Evolutionary conservation across 2,888 invertebrate genomes (phyloP).

Genomic region (Archaeoteleia sp.): DNA sequence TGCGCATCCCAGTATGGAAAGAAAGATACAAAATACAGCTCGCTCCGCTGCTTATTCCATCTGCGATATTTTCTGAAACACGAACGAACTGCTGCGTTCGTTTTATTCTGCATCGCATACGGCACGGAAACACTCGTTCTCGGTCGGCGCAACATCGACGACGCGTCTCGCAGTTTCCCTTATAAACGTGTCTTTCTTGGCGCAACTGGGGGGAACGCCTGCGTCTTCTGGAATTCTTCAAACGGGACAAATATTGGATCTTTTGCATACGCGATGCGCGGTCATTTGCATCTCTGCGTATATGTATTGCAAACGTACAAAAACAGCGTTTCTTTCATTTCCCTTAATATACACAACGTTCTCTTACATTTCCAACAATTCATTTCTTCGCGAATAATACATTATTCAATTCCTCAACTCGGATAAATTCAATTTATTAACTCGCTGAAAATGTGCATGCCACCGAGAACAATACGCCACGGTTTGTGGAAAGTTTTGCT

Average conservation of each 20-base stretch:
- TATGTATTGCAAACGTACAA: neutral
- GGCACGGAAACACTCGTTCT: constrained; percentile 2
- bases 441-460: too few species aligned
- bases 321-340: too few species aligned
- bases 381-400: too few species aligned
- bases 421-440: too few species aligned
- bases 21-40: neutral
- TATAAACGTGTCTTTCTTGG: too few species aligned
- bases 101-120: neutral
- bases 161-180: too few species aligned
- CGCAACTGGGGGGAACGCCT: too few species aligned
- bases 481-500: too few species aligned
- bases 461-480: too few species aligned
- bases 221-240: constrained; percentile 19
- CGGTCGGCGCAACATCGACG: constrained; percentile 6
- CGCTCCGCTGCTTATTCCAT: constrained; percentile 3
- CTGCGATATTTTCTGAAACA: constrained; percentile 4
- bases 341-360: too few species aligned
- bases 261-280: constrained; percentile 42
- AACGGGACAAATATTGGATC: constrained; percentile 41
- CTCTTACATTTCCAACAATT: too few species aligned
- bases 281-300: constrained; percentile 31
- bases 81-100: neutral
- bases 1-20: neutral
- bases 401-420: too few species aligned